These are phyloP conservation scores for Unio delphinus DNA, from an alignment of 2,888 invertebrate genomes.

Conservation along the genomic window DNA sequence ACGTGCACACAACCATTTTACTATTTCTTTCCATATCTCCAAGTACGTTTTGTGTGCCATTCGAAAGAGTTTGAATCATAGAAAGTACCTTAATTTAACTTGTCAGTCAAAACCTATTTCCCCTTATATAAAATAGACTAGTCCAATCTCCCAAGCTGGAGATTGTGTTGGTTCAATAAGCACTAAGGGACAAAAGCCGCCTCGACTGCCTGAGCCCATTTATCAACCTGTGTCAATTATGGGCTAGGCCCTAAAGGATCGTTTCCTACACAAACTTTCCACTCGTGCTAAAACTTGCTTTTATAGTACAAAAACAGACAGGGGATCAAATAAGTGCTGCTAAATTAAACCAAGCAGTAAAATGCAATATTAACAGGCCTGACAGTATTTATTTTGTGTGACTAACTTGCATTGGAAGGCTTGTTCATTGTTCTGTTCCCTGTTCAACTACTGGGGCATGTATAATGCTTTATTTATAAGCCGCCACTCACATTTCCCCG, in stretches of 20 bases:
- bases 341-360: no score
- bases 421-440: constrained; percentile 6
- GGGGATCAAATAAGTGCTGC: no score
- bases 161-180: constrained; percentile 44
- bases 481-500: constrained; percentile 17
- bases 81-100: constrained; percentile 16
- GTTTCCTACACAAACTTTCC: no score
- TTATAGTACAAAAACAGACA: no score
- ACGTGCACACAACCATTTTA: no score
- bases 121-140: constrained; percentile 33
- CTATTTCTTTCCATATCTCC: no score
- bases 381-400: no score
- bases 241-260: constrained; percentile 25
- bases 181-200: constrained; percentile 49
- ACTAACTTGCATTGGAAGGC: neutral
- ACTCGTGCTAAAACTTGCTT: no score
- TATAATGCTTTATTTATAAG: constrained; percentile 27
- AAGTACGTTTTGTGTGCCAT: no score
- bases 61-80: constrained; percentile 6
- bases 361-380: no score
- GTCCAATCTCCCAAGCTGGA: constrained; percentile 46
- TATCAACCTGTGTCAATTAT: constrained; percentile 56
- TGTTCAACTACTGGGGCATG: constrained; percentile 13
- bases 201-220: constrained; percentile 47
- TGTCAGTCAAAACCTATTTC: constrained; percentile 19